Conservation (phyloP, 2,888 invertebrate species). For the Ochropacha duplaris region DNA sequence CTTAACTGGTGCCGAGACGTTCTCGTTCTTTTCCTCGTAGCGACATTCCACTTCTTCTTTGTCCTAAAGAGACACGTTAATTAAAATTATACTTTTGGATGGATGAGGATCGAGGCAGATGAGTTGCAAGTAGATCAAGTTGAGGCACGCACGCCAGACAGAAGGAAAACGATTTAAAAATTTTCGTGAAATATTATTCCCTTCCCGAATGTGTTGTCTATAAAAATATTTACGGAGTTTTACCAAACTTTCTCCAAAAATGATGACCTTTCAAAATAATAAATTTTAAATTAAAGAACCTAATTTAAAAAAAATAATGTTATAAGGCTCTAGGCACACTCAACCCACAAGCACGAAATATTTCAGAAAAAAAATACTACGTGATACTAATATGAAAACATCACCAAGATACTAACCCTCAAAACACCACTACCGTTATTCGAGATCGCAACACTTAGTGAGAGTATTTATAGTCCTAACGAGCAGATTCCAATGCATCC, state of each 20-base stretch:
- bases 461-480: conserved; percentile 22
- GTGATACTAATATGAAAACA: background rate
- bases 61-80: conserved; percentile 46
- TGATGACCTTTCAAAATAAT: no score
- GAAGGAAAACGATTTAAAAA: no score
- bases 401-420: background rate
- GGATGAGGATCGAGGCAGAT: background rate
- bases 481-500: conserved; percentile 6
- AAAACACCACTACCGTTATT: background rate
- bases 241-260: no score
- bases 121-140: background rate
- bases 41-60: conserved; percentile 77
- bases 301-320: no score
- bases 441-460: background rate
- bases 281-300: no score
- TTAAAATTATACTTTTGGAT: background rate
- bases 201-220: no score
- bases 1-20: conserved; percentile 49
- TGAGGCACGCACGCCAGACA: no score
- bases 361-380: background rate
- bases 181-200: no score
- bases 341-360: background rate
- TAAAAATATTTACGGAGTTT: no score
- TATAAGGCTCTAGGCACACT: no score
- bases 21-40: conserved; percentile 79